Conservation (phyloP, 1,140 invertebrate species). For the Drosophila arawakana region DNA sequence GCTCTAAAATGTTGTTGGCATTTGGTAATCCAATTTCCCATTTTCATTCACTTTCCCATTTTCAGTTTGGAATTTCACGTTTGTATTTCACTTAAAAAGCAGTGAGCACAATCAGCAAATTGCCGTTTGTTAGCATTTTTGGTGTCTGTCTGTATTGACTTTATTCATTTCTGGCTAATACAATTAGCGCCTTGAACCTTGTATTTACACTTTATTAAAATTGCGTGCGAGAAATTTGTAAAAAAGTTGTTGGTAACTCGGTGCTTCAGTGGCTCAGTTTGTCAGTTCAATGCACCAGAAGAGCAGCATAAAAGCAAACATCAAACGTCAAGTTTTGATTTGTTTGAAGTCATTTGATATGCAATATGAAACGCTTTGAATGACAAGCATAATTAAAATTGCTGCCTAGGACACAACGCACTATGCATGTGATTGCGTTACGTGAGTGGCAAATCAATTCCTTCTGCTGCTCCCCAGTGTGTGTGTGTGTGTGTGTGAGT, state of each 20-base stretch:
- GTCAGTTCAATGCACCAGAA: slow-evolving; percentile 17
- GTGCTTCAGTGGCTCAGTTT: neutral
- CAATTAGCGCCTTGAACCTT: slow-evolving; percentile 64
- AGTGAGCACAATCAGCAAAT: slow-evolving; percentile 52
- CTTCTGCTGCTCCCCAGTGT: slow-evolving; percentile 10
- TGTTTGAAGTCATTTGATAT: slow-evolving; percentile 55
- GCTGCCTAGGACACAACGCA: slow-evolving; percentile 30
- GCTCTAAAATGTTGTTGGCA: slow-evolving; percentile 14
- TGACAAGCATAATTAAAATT: slow-evolving; percentile 67
- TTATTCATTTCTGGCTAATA: slow-evolving; percentile 71
- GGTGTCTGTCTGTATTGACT: slow-evolving; percentile 54
- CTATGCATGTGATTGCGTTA: slow-evolving; percentile 21
- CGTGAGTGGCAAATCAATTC: slow-evolving; percentile 52
- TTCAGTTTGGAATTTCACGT: slow-evolving; percentile 9
- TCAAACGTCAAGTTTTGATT: slow-evolving; percentile 30
- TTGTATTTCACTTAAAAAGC: slow-evolving; percentile 47
- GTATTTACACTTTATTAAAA: slow-evolving; percentile 44
- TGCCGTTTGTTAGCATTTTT: slow-evolving; percentile 31
- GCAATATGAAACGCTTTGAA: slow-evolving; percentile 40
- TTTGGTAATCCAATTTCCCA: slow-evolving; percentile 48
- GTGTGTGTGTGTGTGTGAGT: neutral
- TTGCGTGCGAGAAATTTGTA: slow-evolving; percentile 65
- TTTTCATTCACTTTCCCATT: neutral
- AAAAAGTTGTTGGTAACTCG: slow-evolving; percentile 3
- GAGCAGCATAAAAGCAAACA: neutral